Evolutionary conservation across 2,113 vertebrate genomes (phyloP).

Genomic region (Chaetura pelagica): DNA sequence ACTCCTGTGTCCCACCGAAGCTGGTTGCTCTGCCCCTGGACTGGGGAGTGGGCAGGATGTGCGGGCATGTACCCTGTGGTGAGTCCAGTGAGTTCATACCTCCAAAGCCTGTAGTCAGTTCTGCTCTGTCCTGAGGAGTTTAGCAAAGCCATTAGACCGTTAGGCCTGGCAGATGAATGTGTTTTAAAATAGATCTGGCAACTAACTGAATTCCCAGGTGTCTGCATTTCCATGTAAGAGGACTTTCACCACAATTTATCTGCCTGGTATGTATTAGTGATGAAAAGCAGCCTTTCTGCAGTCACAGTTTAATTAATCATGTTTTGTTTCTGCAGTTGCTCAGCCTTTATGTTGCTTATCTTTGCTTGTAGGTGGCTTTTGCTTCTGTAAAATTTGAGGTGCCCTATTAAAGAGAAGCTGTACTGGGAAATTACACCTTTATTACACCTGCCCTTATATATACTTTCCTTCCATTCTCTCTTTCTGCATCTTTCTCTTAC

Average conservation of each 20-base stretch:
- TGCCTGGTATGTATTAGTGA: not conserved
- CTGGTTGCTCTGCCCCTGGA: not conserved
- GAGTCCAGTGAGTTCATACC: not conserved
- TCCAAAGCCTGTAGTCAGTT: not conserved
- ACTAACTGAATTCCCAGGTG: constrained; percentile 29
- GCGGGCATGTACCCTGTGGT: not conserved
- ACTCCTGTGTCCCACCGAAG: rapidly evolving
- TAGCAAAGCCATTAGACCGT: not conserved
- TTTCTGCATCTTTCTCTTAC: not conserved
- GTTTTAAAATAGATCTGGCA: constrained; percentile 36
- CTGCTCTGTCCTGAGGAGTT: not conserved
- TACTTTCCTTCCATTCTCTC: not conserved
- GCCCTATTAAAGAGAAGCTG: not conserved
- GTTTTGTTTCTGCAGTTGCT: constrained; percentile 20
- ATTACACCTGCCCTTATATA: not conserved
- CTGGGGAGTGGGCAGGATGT: not conserved
- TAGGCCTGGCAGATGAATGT: constrained; percentile 9
- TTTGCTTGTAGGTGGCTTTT: not conserved
- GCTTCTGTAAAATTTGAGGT: not conserved
- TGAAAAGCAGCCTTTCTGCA: constrained; percentile 20
- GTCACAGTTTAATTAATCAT: not conserved
- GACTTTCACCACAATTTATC: constrained; percentile 30
- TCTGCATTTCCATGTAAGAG: constrained; percentile 27
- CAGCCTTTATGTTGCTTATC: not conserved
- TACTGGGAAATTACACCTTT: not conserved